phyloP scores from a whole-genome alignment of 2,113 vertebrate species.

The Callaeas wilsoni region DNA sequence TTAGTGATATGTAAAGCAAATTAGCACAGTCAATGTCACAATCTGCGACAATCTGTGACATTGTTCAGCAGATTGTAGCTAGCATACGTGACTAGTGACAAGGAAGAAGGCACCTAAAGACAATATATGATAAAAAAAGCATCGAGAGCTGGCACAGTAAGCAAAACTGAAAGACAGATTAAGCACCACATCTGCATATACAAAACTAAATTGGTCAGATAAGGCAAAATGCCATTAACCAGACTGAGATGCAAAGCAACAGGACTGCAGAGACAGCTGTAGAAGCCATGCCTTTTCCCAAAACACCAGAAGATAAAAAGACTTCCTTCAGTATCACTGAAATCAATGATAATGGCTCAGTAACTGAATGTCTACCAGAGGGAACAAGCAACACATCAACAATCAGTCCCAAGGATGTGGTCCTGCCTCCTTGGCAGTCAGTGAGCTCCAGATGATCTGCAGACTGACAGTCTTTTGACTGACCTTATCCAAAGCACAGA shows the following conservation, averaged over 20 bases:
- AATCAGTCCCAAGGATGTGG: not conserved
- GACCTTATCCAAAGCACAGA: not conserved
- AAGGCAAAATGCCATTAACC: not conserved
- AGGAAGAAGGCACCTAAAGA: not conserved
- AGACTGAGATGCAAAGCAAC: not conserved
- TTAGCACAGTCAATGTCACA: not conserved
- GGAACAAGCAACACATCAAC: not conserved
- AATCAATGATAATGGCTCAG: not conserved
- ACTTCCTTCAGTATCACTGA: not conserved
- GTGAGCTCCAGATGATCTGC: not conserved
- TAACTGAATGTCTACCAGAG: not conserved
- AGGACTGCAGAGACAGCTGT: not conserved
- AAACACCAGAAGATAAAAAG: not conserved
- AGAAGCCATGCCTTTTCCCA: not conserved
- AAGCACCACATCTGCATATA: not conserved
- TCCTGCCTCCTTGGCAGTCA: not conserved
- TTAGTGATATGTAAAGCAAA: not conserved
- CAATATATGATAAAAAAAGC: not conserved
- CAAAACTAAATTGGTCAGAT: not conserved
- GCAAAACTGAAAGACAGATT: not conserved
- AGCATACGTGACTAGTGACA: not conserved
- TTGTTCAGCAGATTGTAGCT: not conserved
- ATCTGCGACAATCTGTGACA: not conserved
- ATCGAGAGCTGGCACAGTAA: not conserved
- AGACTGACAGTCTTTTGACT: not conserved